Conservation (phyloP, 2,797 vertebrate genomes). For the Acrocephalus scirpaceus region DNA sequence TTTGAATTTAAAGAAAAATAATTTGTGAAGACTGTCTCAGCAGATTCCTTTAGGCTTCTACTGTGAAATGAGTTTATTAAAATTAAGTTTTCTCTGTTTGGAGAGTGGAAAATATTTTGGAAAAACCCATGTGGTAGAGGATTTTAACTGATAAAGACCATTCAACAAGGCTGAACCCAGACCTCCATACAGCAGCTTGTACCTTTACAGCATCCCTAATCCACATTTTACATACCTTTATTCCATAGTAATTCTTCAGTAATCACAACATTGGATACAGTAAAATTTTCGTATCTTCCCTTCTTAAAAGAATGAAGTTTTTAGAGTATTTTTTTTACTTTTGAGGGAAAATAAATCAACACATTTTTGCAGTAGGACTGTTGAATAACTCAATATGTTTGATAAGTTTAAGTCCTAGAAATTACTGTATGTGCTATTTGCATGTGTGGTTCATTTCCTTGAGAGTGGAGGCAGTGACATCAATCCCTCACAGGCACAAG, state of each 20-base stretch:
- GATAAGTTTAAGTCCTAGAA: constrained; percentile 10
- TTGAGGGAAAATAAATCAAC: neutral
- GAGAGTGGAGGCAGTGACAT: neutral
- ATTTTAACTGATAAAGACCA: neutral
- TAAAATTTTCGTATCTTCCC: neutral
- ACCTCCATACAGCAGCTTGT: neutral
- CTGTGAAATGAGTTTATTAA: neutral
- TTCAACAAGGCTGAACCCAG: neutral
- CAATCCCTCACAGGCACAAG: neutral
- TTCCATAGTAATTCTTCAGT: neutral
- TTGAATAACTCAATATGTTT: neutral
- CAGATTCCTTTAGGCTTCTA: neutral
- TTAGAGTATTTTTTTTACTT: neutral
- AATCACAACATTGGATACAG: neutral
- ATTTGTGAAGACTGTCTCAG: neutral
- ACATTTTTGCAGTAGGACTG: neutral
- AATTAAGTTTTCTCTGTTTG: neutral
- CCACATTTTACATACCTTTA: neutral
- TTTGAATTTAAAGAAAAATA: neutral
- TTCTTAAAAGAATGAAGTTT: neutral
- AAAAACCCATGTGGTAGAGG: neutral
- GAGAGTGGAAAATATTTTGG: neutral
- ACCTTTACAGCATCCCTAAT: neutral
- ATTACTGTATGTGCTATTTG: neutral
- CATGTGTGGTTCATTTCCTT: constrained; percentile 7